phyloP scores from a whole-genome alignment of 2,797 vertebrate genomes.

The Acanthurus tractus region DNA sequence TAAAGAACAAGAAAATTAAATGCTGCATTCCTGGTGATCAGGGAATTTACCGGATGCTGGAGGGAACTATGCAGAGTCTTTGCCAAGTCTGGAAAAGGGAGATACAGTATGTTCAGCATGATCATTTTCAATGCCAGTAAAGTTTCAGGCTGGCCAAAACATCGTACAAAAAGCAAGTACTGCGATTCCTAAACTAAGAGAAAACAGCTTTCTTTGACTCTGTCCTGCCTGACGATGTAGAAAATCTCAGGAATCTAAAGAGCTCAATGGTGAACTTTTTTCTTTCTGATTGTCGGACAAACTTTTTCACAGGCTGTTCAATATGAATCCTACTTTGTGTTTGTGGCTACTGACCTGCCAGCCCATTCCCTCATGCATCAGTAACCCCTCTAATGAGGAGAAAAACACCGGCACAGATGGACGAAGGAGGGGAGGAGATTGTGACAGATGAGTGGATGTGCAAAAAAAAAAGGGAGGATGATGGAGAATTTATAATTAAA shows the following conservation, averaged over 20 bases:
- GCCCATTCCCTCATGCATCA: slow-evolving; percentile 73
- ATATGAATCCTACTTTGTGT: slow-evolving; percentile 65
- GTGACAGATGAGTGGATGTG: slow-evolving; percentile 45
- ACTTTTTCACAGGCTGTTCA: slow-evolving; percentile 60
- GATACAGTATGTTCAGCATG: slow-evolving; percentile 40
- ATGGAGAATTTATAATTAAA: slow-evolving; percentile 33
- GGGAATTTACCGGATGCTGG: slow-evolving; percentile 53
- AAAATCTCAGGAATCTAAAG: slow-evolving; percentile 3
- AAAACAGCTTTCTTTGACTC: not conserved
- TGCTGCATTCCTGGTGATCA: slow-evolving; percentile 63
- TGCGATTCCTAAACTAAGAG: not conserved
- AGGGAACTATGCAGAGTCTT: slow-evolving; percentile 42
- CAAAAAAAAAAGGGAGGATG: slow-evolving; percentile 10
- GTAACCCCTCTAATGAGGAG: slow-evolving; percentile 78
- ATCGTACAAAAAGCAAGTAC: not conserved
- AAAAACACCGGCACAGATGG: slow-evolving; percentile 63
- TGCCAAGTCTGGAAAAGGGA: slow-evolving; percentile 52
- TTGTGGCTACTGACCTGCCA: slow-evolving; percentile 66
- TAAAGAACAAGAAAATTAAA: slow-evolving; percentile 65
- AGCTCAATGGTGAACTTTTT: not conserved
- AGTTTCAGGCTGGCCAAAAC: not conserved
- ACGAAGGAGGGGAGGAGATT: slow-evolving; percentile 36
- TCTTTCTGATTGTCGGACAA: slow-evolving; percentile 13
- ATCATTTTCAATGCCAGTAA: slow-evolving; percentile 42
- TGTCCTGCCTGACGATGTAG: not conserved